These are phyloP conservation scores for Abramis brama DNA, from an alignment of 2,113 vertebrate genomes.

Conservation along the genomic window DNA sequence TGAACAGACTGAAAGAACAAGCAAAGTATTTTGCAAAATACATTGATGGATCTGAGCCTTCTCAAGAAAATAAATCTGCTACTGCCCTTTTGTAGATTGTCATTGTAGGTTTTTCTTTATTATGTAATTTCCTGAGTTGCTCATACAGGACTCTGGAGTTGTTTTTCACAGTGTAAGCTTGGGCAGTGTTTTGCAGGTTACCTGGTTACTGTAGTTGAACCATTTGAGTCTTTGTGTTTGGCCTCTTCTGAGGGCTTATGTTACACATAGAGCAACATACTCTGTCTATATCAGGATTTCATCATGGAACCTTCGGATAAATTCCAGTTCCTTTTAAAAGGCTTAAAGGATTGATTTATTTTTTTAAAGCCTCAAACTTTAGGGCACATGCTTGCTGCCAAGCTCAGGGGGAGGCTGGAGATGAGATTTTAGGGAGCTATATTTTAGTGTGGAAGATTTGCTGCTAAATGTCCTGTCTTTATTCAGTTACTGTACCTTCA, in stretches of 20 bases:
- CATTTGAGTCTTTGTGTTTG: constrained; percentile 43
- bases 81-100: background rate
- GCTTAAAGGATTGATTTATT: constrained; percentile 30
- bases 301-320: constrained; percentile 4
- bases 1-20: background rate
- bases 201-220: constrained; percentile 65
- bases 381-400: constrained; percentile 17
- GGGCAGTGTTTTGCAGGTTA: constrained; percentile 60
- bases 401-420: constrained; percentile 19
- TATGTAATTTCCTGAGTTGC: constrained; percentile 23
- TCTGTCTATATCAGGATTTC: constrained; percentile 46
- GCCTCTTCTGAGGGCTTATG: constrained; percentile 50
- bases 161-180: background rate
- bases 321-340: constrained; percentile 37
- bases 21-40: background rate
- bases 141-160: background rate
- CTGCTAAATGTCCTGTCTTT: background rate
- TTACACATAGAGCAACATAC: constrained; percentile 57
- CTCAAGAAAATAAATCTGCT: background rate
- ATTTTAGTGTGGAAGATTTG: background rate
- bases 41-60: background rate
- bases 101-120: background rate
- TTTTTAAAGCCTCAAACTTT: constrained; percentile 31
- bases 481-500: background rate
- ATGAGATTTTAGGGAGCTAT: background rate